Conservation (phyloP, 2,888 invertebrate species). For the Ectropis crepuscularia region DNA sequence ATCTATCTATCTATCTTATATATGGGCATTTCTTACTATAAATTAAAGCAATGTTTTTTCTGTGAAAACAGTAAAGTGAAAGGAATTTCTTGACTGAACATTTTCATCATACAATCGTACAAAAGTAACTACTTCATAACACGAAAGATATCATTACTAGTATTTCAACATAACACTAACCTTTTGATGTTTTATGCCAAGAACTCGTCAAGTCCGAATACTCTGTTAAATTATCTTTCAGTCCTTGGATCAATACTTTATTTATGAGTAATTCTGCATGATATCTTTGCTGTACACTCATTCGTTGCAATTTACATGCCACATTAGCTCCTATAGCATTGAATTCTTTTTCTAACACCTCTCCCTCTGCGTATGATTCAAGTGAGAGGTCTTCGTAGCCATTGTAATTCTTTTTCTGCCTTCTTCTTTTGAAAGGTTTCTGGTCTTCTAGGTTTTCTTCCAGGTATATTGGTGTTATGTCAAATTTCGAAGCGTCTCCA, state of each 20-base stretch:
- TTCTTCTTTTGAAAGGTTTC: conserved; percentile 19
- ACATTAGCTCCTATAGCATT: conserved; percentile 57
- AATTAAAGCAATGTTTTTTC: too few species aligned
- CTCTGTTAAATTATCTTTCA: conserved; percentile 50
- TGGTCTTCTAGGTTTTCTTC: conserved; percentile 19
- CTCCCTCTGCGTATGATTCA: conserved; percentile 19
- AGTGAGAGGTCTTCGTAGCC: conserved; percentile 4
- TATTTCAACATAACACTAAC: background rate
- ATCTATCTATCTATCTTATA: too few species aligned
- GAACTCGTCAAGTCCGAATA: conserved; percentile 52
- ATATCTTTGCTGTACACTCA: conserved; percentile 51
- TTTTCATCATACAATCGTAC: too few species aligned
- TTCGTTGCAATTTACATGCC: conserved; percentile 54
- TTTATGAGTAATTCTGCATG: conserved; percentile 56
- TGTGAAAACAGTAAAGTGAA: too few species aligned
- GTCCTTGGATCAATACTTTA: conserved; percentile 54
- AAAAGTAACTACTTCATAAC: too few species aligned
- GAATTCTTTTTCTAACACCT: conserved; percentile 47
- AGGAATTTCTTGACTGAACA: too few species aligned
- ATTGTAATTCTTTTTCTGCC: background rate
- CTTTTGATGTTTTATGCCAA: conserved; percentile 24
- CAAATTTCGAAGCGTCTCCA: conserved; percentile 12
- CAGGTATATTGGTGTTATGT: conserved; percentile 22
- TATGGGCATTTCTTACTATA: too few species aligned
- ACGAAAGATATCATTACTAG: too few species aligned